Base-by-base conservation (phyloP, 1,140 invertebrate genomes). In the Drosophila bocqueti region DNA sequence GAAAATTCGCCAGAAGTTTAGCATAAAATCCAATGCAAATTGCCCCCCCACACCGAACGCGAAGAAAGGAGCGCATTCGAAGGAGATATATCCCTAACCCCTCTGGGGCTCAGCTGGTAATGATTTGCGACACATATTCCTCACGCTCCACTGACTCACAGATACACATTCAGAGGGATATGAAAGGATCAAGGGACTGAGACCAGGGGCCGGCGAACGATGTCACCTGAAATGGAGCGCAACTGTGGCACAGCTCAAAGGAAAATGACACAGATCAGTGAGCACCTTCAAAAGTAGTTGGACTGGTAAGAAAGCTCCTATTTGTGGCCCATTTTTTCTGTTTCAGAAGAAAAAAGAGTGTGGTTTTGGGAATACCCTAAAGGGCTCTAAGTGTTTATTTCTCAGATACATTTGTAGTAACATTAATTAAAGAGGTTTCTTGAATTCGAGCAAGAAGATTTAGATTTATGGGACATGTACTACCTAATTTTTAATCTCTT, bases 21-120 rank as follows among this genome's bases (percentile, higher is more conserved):
- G 81, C 83, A 86, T 87, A 80, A 87, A 65, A 86, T 79, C 85
- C 84, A 89, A 84, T 89, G 84, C 84, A 89, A 87, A 87, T 87
- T 72, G 71, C 74, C 79, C 43, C 46, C 62, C 16, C 47, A 24
- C 24, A 47, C 36, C 26, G 34, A 43, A 29, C 24, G 26, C 45
- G 18, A 13, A 29, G 21, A 61, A 38, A 31, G 40, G 9, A 43
- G 31, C 67, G 21, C 24, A 52, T 43, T 43, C 15, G 21, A 42
- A 42, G 45, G 45, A 60, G 42, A 46, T 64, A 65, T 63, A 36
- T 34, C 31, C 29, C 42, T 31, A 73, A 61, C 69, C 69, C 50
- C 29, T 61, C 68, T 47, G 24, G 65, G 45, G 26, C 64, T 61
- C 79, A 82, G 67, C 79, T 78, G 52, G 52, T 64, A 82, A 82